Evolutionary conservation across 2,888 invertebrate species (phyloP).

Genomic region (Schizaphis graminum): DNA sequence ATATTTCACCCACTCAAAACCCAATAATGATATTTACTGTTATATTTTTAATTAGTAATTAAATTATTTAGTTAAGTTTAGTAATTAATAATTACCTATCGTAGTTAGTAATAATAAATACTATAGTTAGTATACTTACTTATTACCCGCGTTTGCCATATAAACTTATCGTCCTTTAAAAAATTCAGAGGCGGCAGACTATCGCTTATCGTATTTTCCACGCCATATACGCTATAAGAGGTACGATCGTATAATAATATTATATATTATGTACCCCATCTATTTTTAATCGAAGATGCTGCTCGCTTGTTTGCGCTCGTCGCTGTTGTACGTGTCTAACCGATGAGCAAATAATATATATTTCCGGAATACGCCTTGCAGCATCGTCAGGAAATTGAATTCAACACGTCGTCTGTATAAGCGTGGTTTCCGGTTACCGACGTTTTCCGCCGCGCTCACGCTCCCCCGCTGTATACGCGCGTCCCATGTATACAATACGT

Average conservation of each 20-base stretch:
- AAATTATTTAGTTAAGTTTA: too few species aligned
- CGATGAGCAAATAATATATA: constrained; percentile 1
- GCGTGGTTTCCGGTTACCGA: constrained; percentile 46
- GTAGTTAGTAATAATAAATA: too few species aligned
- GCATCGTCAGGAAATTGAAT: constrained; percentile 47
- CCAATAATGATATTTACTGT: too few species aligned
- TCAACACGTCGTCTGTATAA: neutral
- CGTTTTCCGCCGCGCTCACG: neutral
- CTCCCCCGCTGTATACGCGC: neutral
- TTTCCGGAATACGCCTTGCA: neutral
- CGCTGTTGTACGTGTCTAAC: neutral
- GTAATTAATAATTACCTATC: too few species aligned
- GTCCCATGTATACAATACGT: neutral
- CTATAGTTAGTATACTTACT: too few species aligned
- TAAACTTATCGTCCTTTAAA: too few species aligned
- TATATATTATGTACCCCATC: neutral
- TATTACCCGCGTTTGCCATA: too few species aligned
- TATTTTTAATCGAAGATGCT: constrained; percentile 25
- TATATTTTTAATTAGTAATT: too few species aligned
- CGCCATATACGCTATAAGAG: too few species aligned
- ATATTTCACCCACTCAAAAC: too few species aligned
- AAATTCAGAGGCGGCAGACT: too few species aligned
- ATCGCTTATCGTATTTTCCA: too few species aligned
- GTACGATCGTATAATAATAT: neutral
- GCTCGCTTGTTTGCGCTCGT: neutral